Evolutionary conservation across 2,888 invertebrate species (phyloP), one percentile per base, ranked within the genome.

Genomic region (Idaea biselata): DNA sequence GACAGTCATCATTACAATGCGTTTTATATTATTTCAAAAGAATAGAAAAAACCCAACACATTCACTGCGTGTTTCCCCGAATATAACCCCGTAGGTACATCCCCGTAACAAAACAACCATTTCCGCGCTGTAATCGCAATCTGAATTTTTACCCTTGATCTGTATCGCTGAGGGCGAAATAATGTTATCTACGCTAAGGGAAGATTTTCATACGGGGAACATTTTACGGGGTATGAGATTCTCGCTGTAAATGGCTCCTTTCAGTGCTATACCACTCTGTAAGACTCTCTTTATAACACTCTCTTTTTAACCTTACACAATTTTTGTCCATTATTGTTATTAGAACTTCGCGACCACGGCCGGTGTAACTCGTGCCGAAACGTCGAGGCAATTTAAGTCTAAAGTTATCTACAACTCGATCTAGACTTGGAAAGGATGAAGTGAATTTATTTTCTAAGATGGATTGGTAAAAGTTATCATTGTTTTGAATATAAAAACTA

Each of bases 81-180:
- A 55, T 31, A 16, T 18, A 55, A 25, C 61, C 53, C 64, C 62
- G 57, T 64, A 58, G 64, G 58, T 63, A 62, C 67, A 68, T 67
- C 69, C 60, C 71, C 64, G 84, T 82, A 85, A 89, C 90, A 90
- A 88, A 90, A 87, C 88, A 81, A 73, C 84, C 82, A 83, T 88
- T 88, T 84, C 81, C 80, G 73, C 14, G 58, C 76, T 79, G 89
- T 88, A 88, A 90, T 88, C 86, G 86, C 68, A 73, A 77, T 68
- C 79, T 79, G 84, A 85, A 83, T 88, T 87, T 86, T 86, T 83
- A 82, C 79, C 76, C 76, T 77, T 73, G 84, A 85, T 84, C 69
- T 77, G 75, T 81, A 85, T 86, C 84, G 77, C 76, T 74, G 58
- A 18, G 56, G 56, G 56, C 18, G 56, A 56, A 56, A 56, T 44